A percentile compares a stretch with the other conserved stretches of the same genome.
phyloP scores from a whole-genome alignment of 2,888 invertebrate genomes.

The Ennomos erosarius region DNA sequence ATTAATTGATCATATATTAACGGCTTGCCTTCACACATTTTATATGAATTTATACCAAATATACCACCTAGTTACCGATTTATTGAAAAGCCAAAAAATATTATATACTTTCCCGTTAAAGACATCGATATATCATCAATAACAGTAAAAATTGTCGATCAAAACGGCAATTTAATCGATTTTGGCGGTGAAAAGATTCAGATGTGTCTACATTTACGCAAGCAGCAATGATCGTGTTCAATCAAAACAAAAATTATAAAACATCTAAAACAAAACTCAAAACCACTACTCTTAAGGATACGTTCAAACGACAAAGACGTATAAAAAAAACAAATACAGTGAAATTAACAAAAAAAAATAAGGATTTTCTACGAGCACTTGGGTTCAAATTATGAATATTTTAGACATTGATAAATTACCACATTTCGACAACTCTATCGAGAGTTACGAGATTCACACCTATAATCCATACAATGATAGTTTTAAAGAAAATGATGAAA shows the following conservation, averaged over 20 bases:
- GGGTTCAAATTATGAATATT: conserved; percentile 12
- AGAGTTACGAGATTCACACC: neutral
- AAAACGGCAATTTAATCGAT: neutral
- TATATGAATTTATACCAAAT: neutral
- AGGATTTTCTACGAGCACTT: conserved; percentile 2
- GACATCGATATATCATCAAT: neutral
- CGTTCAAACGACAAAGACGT: conserved; percentile 5
- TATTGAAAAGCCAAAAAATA: neutral
- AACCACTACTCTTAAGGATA: neutral
- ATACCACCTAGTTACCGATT: neutral
- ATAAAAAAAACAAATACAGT: neutral
- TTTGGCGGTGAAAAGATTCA: neutral
- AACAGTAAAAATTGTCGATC: neutral
- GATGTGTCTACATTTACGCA: neutral
- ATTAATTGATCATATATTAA: conserved; percentile 12
- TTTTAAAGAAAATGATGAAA: neutral
- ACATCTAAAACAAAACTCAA: conserved; percentile 15
- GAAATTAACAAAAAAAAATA: conserved; percentile 2
- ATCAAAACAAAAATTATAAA: neutral
- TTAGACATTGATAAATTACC: conserved; percentile 38
- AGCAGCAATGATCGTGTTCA: conserved; percentile 4
- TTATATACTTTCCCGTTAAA: conserved; percentile 1
- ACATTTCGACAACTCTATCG: neutral
- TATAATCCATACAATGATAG: neutral
- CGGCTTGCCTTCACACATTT: neutral